These are phyloP conservation scores for Scytalopus superciliaris DNA, from an alignment of 2,113 vertebrate genomes.

Conservation along the genomic window DNA sequence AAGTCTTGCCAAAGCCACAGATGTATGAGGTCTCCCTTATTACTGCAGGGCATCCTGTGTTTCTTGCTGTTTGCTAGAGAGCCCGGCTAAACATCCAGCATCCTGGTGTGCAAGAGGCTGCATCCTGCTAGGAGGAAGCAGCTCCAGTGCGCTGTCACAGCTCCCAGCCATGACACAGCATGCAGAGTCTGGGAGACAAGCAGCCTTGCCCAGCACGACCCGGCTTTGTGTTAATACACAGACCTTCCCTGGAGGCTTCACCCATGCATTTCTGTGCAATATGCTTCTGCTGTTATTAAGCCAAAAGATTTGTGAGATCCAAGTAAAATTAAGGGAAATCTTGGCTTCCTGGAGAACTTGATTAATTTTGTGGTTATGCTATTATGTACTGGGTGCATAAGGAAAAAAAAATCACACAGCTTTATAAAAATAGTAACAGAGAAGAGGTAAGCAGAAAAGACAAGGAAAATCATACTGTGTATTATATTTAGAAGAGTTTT, in stretches of 20 bases:
- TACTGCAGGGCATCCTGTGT: neutral
- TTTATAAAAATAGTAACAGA: slow-evolving; percentile 17
- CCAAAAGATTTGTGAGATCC: neutral
- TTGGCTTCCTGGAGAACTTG: neutral
- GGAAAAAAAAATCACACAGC: neutral
- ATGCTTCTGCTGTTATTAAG: neutral
- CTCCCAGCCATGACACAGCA: neutral
- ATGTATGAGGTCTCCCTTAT: neutral
- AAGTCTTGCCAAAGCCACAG: neutral
- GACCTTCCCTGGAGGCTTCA: slow-evolving; percentile 4
- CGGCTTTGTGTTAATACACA: neutral
- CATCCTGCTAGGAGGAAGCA: neutral
- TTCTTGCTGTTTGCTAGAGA: neutral
- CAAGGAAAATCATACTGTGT: neutral
- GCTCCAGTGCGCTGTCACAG: neutral
- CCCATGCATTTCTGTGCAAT: neutral
- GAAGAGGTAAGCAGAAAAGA: slow-evolving; percentile 31
- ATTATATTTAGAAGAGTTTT: neutral
- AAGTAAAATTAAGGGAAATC: neutral
- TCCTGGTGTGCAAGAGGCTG: neutral
- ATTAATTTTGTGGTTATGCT: neutral
- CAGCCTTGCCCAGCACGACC: neutral
- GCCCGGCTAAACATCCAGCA: neutral
- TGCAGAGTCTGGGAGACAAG: neutral
- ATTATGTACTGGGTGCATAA: neutral